Evolutionary conservation across 2,113 vertebrate species (phyloP).

Genomic region (Silurus meridionalis): DNA sequence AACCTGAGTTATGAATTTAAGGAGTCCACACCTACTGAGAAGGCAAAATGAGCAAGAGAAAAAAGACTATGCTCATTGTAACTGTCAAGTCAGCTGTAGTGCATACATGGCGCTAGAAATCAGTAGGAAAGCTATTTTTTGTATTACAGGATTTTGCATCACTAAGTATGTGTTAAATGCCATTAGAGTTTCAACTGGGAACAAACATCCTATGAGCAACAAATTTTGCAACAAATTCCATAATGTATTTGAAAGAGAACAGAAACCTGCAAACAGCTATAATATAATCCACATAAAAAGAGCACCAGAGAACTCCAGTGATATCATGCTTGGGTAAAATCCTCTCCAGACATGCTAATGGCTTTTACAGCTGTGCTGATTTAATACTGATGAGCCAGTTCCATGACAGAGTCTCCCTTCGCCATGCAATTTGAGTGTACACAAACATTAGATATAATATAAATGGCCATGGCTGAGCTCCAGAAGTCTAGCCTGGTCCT

Average conservation of each 20-base stretch:
- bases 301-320: slow-evolving; percentile 23
- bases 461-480: slow-evolving; percentile 37
- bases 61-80: slow-evolving; percentile 15
- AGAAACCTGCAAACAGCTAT: slow-evolving; percentile 33
- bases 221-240: slow-evolving; percentile 14
- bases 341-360: slow-evolving; percentile 42
- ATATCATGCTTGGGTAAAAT: slow-evolving; percentile 49
- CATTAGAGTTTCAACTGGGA: slow-evolving; percentile 1
- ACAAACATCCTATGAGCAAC: slow-evolving; percentile 14
- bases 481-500: slow-evolving; percentile 29
- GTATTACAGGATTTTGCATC: not conserved
- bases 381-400: slow-evolving; percentile 39
- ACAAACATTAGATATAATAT: slow-evolving; percentile 33
- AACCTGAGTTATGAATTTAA: slow-evolving; percentile 55
- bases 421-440: slow-evolving; percentile 26
- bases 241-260: slow-evolving; percentile 25
- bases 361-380: slow-evolving; percentile 46
- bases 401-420: slow-evolving; percentile 35
- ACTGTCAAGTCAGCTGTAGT: slow-evolving; percentile 8
- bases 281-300: slow-evolving; percentile 38
- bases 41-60: slow-evolving; percentile 21
- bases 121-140: not conserved
- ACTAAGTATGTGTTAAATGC: not conserved
- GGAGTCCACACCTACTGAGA: slow-evolving; percentile 29
- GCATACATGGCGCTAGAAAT: not conserved